These are phyloP conservation scores for Ormyrus labotus DNA, from an alignment of 2,888 invertebrate species.

Conservation along the genomic window DNA sequence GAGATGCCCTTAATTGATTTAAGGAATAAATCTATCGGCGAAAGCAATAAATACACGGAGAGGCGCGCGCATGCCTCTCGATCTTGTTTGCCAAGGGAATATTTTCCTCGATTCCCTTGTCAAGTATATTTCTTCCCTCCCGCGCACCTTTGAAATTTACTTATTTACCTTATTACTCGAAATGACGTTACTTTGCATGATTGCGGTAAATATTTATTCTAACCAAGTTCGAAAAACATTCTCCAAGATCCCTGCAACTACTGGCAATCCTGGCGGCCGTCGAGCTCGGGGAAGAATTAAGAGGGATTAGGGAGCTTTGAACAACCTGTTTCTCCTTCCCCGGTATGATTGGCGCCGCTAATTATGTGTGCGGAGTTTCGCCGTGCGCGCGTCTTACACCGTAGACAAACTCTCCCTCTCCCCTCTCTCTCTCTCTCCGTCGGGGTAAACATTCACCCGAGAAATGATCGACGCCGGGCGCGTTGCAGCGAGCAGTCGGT, in stretches of 20 bases:
- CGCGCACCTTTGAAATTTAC: background rate
- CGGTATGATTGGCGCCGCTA: slow-evolving; percentile 43
- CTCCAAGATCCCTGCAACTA: no score
- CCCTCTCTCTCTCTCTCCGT: background rate
- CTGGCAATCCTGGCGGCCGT: no score
- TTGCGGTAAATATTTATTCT: no score
- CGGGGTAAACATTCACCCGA: slow-evolving; percentile 29
- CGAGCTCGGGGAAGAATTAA: no score
- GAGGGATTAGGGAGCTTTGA: slow-evolving; percentile 11
- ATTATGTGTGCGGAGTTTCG: slow-evolving; percentile 51
- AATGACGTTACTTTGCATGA: no score
- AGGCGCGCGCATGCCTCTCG: background rate
- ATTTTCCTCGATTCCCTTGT: background rate
- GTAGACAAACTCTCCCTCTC: slow-evolving; percentile 31
- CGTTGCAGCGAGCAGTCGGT: slow-evolving; percentile 2
- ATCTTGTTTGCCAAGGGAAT: slow-evolving; percentile 6
- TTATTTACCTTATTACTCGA: no score
- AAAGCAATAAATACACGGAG: slow-evolving; percentile 42
- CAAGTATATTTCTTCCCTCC: no score
- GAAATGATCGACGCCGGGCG: slow-evolving; percentile 42
- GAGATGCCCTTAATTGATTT: slow-evolving; percentile 61
- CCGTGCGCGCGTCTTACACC: background rate
- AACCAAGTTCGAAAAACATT: no score
- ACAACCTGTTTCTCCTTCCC: slow-evolving; percentile 34
- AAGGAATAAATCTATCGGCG: slow-evolving; percentile 60